Evolutionary conservation across 2,113 vertebrate genomes (phyloP), one percentile per base, ranked within the genome.

Genomic region (Cyprinus carpio): DNA sequence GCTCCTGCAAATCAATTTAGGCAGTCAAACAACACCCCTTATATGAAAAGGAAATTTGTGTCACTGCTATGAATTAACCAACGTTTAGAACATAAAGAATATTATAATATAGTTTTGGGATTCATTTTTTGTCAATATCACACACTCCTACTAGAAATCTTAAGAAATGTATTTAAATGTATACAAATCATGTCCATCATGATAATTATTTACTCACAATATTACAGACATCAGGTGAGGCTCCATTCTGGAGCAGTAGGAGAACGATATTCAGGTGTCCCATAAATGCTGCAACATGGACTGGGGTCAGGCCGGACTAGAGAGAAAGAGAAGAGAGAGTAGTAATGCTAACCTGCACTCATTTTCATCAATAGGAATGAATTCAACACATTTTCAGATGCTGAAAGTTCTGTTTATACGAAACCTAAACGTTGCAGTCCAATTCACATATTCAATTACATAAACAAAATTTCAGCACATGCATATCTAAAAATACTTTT

Each of bases 191-290:
- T 67, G 43, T 75, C 6, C 40, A 56, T 67, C 2, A 81, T 23
- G 20, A 80, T 23, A 27, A 27, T 40, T n/a, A 67, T 27, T 90
- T 93, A 96, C 98, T 98, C 93, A 99, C 98, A 92, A 99, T 97
- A 94, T 99, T 99, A 93, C 97, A 96, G 94, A 97, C 94, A 91
- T 99, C 97, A 4, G 98, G 97, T 88, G 98, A 99, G 46, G 98
- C 98, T 93, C 97, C 98, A 75, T 97, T 99, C 94, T 99, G 98
- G 90, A 99, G 97, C 92, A 99, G 95, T n/a, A 99, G 96, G 79
- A 99, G 96, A 89, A 99, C 97, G 88, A 99, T 99, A 95, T 98
- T 99, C 94, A 99, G 96, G 95, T 99, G 98, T 90, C 98, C 98
- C 98, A 99, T 99, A 95, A 99, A 99, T 82, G 98, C 98, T 89